Base-by-base conservation (phyloP, 2,113 vertebrate species). In the Puntigrus tetrazona region DNA sequence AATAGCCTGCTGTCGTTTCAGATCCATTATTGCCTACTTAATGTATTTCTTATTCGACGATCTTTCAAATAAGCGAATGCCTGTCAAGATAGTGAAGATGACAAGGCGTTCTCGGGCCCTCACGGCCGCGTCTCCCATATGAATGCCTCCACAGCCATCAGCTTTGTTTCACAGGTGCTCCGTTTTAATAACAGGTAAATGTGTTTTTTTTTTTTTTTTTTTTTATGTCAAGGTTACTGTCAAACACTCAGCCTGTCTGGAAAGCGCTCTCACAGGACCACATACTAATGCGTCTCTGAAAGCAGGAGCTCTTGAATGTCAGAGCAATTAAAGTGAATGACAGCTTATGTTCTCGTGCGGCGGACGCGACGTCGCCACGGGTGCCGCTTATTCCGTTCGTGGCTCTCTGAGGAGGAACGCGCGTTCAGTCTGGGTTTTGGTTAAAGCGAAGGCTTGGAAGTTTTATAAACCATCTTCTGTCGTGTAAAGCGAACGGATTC, bases 11-110 rank as follows among this genome's bases (percentile, higher is more conserved):
- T 73, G 81, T 84, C 72, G 31, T 80, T 74, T 63, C 80, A 63
- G 47, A 76, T 80, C 41, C 80, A 86, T 86, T 86, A 84, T 34
- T 47, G 34, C 13, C 31, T 73, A 61, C 36, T 76, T 87, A 57
- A 84, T 81, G 38, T 16, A 80, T 84, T 45, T 72, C 61, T 59
- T 22, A 80, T 82, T 57, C 27, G 65, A 36, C 41, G 57, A 65
- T 36, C 78, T 63, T 86, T 43, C 1, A 34, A 59, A 45, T 78
- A 27, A 86, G 43, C 55, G 59, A 83, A 75, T 50, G 78, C 55
- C 25, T 76, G 63, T 76, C 55, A 84, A 69, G 25, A 85, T 41
- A 65, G 22, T 59, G 20, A 59, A 65, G 41, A 81, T 34, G 52
- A 45, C 78, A 79, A 75, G 38, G 22, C 57, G 70, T 78, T 25